Evolutionary conservation across 2,113 vertebrate species (phyloP), one percentile per base, ranked within the genome.

Genomic region (Hystrix brachyura): DNA sequence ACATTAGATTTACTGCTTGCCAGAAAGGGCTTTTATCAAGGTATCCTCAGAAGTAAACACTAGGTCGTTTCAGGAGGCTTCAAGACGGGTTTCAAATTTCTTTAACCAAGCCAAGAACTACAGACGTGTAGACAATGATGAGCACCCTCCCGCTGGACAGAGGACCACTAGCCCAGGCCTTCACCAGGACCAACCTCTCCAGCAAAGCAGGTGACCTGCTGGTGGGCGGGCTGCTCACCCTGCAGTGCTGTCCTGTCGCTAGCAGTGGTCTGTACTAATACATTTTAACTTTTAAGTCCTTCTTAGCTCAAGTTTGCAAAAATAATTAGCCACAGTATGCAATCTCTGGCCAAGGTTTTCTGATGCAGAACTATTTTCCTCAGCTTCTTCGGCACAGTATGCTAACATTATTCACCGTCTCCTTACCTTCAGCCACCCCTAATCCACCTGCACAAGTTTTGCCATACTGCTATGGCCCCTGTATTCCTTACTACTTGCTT

Each of bases 1-100:
- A 97, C 27, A 38, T 51, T 90, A 14, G 78, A 85, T 90, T 90
- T 29, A 90, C 1, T 81, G 23, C 51, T 93, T 92, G 67, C 62
- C 83, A 91, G 60, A 82, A 82, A 83, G 25, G 59, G 9, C 25
- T 81, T 46, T 83, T 19, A 43, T 34, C 71, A 43, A 32, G 59
- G 23, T 86, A 86, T 17, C 65, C 21, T 76, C 46, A 46, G 80
- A 94, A 94, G 53, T 25, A 95, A 46, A 79, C 9, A 93, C 55
- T 43, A 71, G 82, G 83, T 72, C 90, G 78, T 71, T 78, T 81
- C 71, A 88, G 69, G 38, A 78, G 65, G 57, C 83, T 67, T 93
- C 60, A 38, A 85, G 88, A n/a, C 0, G 48, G 55, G 88, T 74
- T 81, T 92, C 60, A 87, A 59, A 84, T 57, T 51, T 87, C 46